These are phyloP conservation scores for Oxygymnocypris stewartii DNA, from an alignment of 2,113 vertebrate species.

Conservation along the genomic window DNA sequence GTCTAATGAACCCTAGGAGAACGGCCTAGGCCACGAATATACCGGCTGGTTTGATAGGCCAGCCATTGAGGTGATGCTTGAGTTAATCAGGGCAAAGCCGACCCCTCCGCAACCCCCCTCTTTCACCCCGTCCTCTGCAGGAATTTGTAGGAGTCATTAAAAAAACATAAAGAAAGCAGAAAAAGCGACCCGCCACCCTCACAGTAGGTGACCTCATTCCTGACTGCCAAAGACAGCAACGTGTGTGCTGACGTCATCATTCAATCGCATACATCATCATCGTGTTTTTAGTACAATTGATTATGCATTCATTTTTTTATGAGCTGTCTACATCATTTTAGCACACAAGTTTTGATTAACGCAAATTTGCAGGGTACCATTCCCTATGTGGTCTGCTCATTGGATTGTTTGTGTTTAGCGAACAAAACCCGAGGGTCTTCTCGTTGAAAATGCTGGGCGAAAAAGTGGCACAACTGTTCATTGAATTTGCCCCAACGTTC, in stretches of 20 bases:
- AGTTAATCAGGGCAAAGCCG: conserved; percentile 42
- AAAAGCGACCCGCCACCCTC: conserved; percentile 16
- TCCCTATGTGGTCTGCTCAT: background rate
- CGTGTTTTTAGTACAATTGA: background rate
- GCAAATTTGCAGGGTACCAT: background rate
- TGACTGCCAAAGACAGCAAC: background rate
- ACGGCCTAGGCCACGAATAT: conserved; percentile 63
- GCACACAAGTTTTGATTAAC: background rate
- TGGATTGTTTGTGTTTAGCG: background rate
- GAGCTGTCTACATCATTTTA: background rate
- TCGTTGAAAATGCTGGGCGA: background rate
- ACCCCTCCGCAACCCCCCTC: background rate
- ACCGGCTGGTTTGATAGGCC: conserved; percentile 74
- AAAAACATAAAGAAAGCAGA: conserved; percentile 45
- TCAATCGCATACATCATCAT: background rate
- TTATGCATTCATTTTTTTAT: background rate
- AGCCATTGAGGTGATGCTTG: conserved; percentile 19
- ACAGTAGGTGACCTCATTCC: conserved; percentile 44
- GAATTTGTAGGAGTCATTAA: conserved; percentile 53
- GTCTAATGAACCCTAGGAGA: conserved; percentile 82
- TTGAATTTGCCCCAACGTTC: background rate
- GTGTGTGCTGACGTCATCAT: conserved; percentile 14
- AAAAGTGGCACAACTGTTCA: background rate
- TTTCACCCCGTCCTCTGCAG: conserved; percentile 1
- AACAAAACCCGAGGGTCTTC: background rate